phyloP scores from a whole-genome alignment of 2,113 vertebrate genomes.

The Chascanopsetta lugubris region DNA sequence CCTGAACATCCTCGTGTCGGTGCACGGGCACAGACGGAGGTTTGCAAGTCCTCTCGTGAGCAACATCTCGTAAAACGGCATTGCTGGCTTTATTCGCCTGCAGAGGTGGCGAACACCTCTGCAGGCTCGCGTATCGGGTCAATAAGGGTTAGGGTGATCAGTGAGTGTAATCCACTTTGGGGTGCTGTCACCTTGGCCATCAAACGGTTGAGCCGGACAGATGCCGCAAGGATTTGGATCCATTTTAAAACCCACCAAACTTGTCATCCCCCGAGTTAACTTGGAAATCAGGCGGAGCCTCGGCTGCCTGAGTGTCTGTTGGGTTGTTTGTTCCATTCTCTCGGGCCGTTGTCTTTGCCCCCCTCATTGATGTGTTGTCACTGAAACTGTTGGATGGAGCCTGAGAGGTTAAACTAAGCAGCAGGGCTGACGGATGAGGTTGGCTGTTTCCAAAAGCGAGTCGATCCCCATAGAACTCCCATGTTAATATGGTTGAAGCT shows the following conservation, averaged over 20 bases:
- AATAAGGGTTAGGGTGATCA: too few relatives aligned
- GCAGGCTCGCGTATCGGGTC: background rate
- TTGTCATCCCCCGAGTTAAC: background rate
- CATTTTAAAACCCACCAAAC: background rate
- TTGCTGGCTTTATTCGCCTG: conserved; percentile 17
- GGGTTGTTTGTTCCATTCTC: too few relatives aligned
- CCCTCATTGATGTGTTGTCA: too few relatives aligned
- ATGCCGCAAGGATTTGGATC: background rate
- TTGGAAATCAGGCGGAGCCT: background rate
- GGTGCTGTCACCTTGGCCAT: background rate
- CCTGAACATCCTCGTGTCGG: background rate
- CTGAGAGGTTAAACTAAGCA: too few relatives aligned
- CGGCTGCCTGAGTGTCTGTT: too few relatives aligned
- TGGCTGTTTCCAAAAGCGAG: too few relatives aligned
- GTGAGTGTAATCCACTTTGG: background rate
- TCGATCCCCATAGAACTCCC: too few relatives aligned
- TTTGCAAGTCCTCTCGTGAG: background rate
- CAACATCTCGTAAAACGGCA: background rate
- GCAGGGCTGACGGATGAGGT: too few relatives aligned
- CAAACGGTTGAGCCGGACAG: background rate
- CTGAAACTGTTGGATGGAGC: too few relatives aligned
- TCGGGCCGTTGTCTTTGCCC: too few relatives aligned
- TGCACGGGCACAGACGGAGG: background rate
- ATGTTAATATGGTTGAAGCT: too few relatives aligned
- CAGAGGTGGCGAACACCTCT: background rate